phyloP scores from a whole-genome alignment of 2,113 vertebrate species.

The Rousettus leschenaultii region DNA sequence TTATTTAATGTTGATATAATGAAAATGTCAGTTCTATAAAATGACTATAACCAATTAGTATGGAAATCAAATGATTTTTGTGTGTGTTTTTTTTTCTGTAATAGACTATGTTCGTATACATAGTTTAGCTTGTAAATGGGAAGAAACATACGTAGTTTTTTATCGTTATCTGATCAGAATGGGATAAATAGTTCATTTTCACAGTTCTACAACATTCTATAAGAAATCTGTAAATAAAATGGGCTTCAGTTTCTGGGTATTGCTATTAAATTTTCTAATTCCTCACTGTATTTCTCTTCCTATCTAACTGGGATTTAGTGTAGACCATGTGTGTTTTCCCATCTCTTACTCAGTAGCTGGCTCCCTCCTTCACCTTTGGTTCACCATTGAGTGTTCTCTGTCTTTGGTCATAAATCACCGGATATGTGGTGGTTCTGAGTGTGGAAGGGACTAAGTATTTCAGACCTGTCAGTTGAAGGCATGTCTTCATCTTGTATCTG shows the following conservation, averaged over 20 bases:
- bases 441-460: not conserved
- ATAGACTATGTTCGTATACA: not conserved
- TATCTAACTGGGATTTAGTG: not conserved
- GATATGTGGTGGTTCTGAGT: not conserved
- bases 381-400: not conserved
- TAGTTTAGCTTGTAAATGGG: not conserved
- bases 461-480: not conserved
- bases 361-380: not conserved
- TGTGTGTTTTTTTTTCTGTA: not conserved
- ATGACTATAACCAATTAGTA: not conserved
- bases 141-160: not conserved
- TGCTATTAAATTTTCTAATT: not conserved
- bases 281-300: not conserved
- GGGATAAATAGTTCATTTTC: not conserved
- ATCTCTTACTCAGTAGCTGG: not conserved
- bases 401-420: not conserved
- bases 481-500: not conserved
- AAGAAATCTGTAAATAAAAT: not conserved
- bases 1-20: not conserved
- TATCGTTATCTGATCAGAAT: not conserved
- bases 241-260: not conserved
- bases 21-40: not conserved
- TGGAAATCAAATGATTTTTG: not conserved
- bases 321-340: not conserved
- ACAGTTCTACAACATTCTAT: not conserved